Evolutionary conservation across 2,113 vertebrate genomes (phyloP).

Genomic region (Odocoileus virginianus): DNA sequence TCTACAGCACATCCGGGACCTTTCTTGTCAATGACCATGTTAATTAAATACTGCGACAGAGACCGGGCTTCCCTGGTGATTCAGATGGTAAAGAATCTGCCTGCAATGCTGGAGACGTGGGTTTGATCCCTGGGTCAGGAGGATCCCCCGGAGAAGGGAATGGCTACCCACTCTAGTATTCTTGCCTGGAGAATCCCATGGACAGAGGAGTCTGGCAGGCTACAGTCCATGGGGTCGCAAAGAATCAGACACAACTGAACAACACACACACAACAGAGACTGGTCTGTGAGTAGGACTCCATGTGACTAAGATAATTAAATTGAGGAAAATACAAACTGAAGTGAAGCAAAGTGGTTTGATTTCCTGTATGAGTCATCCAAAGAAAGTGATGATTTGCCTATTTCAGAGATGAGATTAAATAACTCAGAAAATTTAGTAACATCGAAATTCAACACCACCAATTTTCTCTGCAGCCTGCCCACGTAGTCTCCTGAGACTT

Average conservation of each 20-base stretch:
- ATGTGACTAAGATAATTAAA: neutral
- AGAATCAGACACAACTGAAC: neutral
- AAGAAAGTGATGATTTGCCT: constrained; percentile 26
- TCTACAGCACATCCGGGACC: neutral
- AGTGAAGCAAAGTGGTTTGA: constrained; percentile 18
- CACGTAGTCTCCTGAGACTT: neutral
- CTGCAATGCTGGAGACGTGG: neutral
- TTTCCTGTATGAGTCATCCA: constrained; percentile 37
- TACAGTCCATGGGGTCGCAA: neutral
- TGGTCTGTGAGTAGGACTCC: neutral
- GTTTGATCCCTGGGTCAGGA: neutral
- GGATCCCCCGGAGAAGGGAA: neutral
- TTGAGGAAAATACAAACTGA: constrained; percentile 32
- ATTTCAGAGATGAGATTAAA: constrained; percentile 23
- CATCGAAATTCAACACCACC: neutral
- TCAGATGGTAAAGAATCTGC: neutral
- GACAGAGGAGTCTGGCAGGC: neutral
- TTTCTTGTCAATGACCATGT: neutral
- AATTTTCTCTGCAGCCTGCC: neutral
- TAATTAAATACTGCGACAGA: neutral
- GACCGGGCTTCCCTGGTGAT: neutral
- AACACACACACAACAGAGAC: neutral
- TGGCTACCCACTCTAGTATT: neutral
- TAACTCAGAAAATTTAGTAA: constrained; percentile 34
- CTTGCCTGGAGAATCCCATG: neutral